Percentiles rank a stretch among this genome's conserved stretches.
These are phyloP conservation scores for Pipistrellus nathusii DNA, from an alignment of 2,797 vertebrate species.

Conservation along the genomic window DNA sequence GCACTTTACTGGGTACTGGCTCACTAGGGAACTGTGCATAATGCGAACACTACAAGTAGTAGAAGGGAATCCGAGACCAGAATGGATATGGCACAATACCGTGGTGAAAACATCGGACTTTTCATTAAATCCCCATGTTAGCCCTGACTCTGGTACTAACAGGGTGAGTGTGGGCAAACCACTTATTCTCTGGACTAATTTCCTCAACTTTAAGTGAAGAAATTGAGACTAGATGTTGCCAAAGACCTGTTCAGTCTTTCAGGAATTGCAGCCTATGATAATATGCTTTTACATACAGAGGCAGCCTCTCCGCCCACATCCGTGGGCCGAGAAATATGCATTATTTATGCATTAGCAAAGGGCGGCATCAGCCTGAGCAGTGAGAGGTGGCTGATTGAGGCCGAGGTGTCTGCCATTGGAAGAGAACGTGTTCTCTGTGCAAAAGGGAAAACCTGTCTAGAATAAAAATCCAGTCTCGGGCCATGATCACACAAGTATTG, in stretches of 20 bases:
- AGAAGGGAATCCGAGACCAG: background rate
- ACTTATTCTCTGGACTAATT: background rate
- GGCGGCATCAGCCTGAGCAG: background rate
- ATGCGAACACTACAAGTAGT: background rate
- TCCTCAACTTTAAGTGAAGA: background rate
- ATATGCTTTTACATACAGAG: background rate
- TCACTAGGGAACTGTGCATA: background rate
- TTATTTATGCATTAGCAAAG: background rate
- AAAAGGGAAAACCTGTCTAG: slow-evolving; percentile 6
- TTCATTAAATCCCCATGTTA: background rate
- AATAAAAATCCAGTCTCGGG: background rate
- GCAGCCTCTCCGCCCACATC: background rate
- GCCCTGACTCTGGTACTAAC: background rate
- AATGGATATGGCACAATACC: background rate
- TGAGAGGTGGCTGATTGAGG: background rate
- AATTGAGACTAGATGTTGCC: background rate
- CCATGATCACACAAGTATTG: background rate
- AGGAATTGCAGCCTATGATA: background rate
- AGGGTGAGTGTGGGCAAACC: background rate
- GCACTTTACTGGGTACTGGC: background rate
- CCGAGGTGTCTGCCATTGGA: background rate
- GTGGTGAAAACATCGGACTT: background rate
- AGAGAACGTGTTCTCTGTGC: background rate
- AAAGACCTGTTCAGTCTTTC: background rate
- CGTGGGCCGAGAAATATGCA: background rate